These are phyloP conservation scores for Alosa alosa DNA, from an alignment of 2,113 vertebrate species.

Conservation along the genomic window DNA sequence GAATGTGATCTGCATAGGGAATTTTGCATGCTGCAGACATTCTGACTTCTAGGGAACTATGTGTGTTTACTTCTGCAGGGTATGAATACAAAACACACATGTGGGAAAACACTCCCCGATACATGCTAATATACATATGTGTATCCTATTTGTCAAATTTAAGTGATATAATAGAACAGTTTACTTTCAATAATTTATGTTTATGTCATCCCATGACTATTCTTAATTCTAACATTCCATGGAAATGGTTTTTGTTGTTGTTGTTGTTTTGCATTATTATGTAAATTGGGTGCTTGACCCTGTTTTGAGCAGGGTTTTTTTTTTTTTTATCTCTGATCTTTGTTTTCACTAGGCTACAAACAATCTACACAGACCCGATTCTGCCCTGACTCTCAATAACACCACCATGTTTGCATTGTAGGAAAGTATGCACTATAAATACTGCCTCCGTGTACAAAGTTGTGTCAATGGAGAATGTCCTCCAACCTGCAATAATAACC, in stretches of 20 bases:
- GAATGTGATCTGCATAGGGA: neutral
- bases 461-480: neutral
- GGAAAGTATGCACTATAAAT: neutral
- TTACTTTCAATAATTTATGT: no score
- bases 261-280: neutral
- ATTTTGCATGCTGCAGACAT: neutral
- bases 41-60: neutral
- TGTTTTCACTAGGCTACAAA: constrained; percentile 1
- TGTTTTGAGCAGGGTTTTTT: neutral
- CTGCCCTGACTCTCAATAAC: neutral
- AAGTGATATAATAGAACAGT: no score
- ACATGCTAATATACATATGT: no score
- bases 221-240: no score
- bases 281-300: neutral
- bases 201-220: no score
- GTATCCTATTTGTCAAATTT: no score
- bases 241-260: no score
- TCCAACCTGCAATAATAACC: no score
- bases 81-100: neutral
- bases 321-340: neutral
- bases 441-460: neutral
- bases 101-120: no score
- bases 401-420: neutral
- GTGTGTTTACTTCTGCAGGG: neutral
- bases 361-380: neutral